Conservation (phyloP, 2,797 vertebrate genomes). For the Xenops minutus region DNA sequence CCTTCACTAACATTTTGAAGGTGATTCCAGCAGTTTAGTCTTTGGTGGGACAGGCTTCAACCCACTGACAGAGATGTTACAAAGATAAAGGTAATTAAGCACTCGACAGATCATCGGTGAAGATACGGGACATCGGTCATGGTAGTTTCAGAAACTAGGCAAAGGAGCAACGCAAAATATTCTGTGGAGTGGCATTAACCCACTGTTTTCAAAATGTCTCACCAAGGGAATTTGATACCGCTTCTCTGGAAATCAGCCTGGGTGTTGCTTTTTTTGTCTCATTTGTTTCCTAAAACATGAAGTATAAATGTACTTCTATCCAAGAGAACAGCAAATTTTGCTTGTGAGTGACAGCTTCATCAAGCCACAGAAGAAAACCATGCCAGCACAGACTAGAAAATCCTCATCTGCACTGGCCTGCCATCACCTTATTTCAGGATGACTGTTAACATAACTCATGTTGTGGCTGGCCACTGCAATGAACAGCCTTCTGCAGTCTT, state of each 20-base stretch:
- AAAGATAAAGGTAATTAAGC: background rate
- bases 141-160: background rate
- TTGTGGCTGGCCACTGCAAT: background rate
- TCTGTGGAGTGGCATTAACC: background rate
- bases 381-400: background rate
- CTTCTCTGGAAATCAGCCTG: background rate
- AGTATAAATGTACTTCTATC: background rate
- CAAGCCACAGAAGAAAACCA: background rate
- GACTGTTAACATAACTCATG: background rate
- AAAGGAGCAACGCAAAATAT: background rate
- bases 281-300: background rate
- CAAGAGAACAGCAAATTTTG: background rate
- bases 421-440: background rate
- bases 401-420: background rate
- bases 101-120: background rate
- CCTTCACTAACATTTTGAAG: background rate
- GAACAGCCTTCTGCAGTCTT: background rate
- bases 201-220: background rate
- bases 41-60: background rate
- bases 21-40: background rate
- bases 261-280: background rate
- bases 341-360: slow-evolving; percentile 6
- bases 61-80: background rate
- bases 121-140: background rate
- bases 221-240: background rate